Conservation (phyloP, 2,888 invertebrate genomes). For the Drosophila nigritarsus region DNA sequence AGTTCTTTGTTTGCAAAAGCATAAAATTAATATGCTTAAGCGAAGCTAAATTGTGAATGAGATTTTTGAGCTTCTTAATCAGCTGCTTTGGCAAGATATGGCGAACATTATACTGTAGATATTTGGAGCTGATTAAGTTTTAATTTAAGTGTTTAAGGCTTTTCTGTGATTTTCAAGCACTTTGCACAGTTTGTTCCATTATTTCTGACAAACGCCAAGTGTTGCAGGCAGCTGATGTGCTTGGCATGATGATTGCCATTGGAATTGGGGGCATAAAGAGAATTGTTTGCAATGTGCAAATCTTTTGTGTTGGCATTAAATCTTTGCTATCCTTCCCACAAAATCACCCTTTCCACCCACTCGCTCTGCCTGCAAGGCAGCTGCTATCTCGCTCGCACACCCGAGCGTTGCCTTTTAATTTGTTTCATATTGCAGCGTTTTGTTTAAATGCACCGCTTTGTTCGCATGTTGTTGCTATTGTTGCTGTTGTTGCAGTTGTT, state of each 20-base stretch:
- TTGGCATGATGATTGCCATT: slow-evolving; percentile 42
- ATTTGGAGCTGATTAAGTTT: background rate
- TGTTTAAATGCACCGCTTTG: slow-evolving; percentile 74
- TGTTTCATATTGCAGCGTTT: slow-evolving; percentile 78
- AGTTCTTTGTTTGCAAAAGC: background rate
- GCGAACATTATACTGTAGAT: background rate
- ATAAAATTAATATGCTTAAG: background rate
- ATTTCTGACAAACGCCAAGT: slow-evolving; percentile 25
- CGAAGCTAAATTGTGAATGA: background rate
- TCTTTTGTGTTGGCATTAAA: slow-evolving; percentile 66
- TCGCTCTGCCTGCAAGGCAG: background rate
- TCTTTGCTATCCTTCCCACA: slow-evolving; percentile 34
- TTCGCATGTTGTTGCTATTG: slow-evolving; percentile 33
- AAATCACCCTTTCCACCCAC: too few species aligned
- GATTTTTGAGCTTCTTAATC: background rate
- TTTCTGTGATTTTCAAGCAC: slow-evolving; percentile 15
- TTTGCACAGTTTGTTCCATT: background rate
- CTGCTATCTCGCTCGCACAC: slow-evolving; percentile 29
- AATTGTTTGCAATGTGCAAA: slow-evolving; percentile 71
- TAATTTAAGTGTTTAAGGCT: background rate
- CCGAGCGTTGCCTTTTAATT: slow-evolving; percentile 70
- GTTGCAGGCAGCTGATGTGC: slow-evolving; percentile 59
- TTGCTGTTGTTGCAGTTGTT: slow-evolving; percentile 40
- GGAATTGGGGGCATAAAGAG: slow-evolving; percentile 56
- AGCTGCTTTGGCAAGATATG: background rate